These are phyloP conservation scores for Meghimatium bilineatum DNA, from an alignment of 2,888 invertebrate species.

Conservation along the genomic window DNA sequence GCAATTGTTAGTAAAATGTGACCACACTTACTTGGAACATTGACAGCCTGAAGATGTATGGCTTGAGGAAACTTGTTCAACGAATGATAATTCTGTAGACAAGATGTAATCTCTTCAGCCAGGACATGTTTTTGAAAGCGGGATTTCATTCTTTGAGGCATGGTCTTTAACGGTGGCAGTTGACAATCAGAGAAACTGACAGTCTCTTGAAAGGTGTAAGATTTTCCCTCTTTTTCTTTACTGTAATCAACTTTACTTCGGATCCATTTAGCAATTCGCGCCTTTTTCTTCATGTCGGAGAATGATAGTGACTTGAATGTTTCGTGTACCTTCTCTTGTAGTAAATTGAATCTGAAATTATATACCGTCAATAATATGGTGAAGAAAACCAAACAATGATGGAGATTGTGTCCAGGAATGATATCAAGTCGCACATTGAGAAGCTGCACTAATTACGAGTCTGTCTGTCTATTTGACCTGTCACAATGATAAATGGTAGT, in stretches of 20 bases:
- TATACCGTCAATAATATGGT: too few relatives aligned
- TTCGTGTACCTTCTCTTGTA: too few relatives aligned
- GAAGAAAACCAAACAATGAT: too few relatives aligned
- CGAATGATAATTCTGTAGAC: slow-evolving; percentile 60
- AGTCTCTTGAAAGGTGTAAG: slow-evolving; percentile 6
- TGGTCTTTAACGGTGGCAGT: not conserved
- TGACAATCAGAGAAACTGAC: slow-evolving; percentile 32
- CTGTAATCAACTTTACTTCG: not conserved
- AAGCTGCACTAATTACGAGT: too few relatives aligned
- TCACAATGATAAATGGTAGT: too few relatives aligned
- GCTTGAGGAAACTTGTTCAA: slow-evolving; percentile 69
- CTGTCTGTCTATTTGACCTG: too few relatives aligned
- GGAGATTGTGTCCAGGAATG: too few relatives aligned
- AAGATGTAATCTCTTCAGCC: slow-evolving; percentile 64
- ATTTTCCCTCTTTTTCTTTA: not conserved
- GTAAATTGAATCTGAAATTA: too few relatives aligned
- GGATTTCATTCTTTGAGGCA: not conserved
- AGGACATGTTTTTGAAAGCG: slow-evolving; percentile 38
- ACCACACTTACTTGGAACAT: slow-evolving; percentile 63
- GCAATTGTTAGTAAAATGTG: not conserved
- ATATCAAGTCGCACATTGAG: too few relatives aligned
- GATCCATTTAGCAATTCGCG: not conserved
- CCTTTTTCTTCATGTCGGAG: not conserved
- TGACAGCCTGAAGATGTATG: slow-evolving; percentile 60
- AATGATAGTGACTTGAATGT: not conserved